A percentile compares a stretch with the other conserved stretches of the same genome.
phyloP scores from a whole-genome alignment of 2,797 vertebrate species.

The Alosa sapidissima region DNA sequence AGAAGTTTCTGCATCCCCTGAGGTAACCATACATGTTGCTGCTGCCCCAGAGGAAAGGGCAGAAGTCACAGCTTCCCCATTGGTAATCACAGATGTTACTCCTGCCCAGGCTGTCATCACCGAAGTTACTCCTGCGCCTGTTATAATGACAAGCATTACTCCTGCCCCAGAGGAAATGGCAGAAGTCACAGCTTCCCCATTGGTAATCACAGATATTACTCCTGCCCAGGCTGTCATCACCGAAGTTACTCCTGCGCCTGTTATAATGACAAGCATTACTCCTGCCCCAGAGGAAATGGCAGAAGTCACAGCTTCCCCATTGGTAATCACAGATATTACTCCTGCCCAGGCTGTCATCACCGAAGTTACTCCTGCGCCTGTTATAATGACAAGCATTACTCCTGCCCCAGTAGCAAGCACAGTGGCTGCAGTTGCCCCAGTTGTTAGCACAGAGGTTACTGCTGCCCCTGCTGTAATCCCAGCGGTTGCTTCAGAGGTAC shows the following conservation, averaged over 20 bases:
- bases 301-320: not conserved
- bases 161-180: too few relatives aligned
- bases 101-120: not conserved
- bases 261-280: too few relatives aligned
- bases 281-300: too few relatives aligned
- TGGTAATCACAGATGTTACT: not conserved
- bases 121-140: not conserved
- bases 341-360: not conserved
- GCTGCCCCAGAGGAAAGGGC: not conserved
- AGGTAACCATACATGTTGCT: not conserved
- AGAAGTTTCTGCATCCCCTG: not conserved
- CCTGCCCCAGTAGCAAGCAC: not conserved
- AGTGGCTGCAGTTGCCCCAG: not conserved
- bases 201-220: not conserved
- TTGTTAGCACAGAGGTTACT: conserved; percentile 21
- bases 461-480: not conserved
- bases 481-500: not conserved
- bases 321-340: not conserved
- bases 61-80: not conserved
- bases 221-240: not conserved
- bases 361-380: not conserved
- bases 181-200: not conserved
- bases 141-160: not conserved
- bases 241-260: not conserved
- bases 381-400: too few relatives aligned